These are phyloP conservation scores for Formica exsecta DNA, from an alignment of 1,140 invertebrate genomes.

Conservation along the genomic window DNA sequence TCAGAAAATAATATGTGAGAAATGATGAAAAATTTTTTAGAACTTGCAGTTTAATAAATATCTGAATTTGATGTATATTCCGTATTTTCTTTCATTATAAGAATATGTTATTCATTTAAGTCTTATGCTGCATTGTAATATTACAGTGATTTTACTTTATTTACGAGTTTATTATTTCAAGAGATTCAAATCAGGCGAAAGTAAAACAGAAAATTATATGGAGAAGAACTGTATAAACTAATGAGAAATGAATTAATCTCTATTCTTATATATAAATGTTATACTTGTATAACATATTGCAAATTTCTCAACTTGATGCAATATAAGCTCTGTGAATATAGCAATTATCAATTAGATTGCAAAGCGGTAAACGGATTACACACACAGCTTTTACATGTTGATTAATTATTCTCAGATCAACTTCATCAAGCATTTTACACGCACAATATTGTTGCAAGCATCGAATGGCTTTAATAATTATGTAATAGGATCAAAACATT, in stretches of 20 bases:
- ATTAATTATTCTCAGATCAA: slow-evolving; percentile 31
- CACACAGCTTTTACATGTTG: slow-evolving; percentile 33
- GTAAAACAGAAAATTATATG: slow-evolving; percentile 27
- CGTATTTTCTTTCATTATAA: slow-evolving; percentile 23
- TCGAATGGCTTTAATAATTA: slow-evolving; percentile 24
- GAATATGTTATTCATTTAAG: not conserved
- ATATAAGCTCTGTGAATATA: not conserved
- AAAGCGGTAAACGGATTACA: slow-evolving; percentile 32
- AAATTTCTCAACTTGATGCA: slow-evolving; percentile 19
- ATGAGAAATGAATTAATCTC: slow-evolving; percentile 40
- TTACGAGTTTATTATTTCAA: not conserved
- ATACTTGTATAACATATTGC: slow-evolving; percentile 13
- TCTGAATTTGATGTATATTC: not conserved
- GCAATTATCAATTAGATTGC: slow-evolving; percentile 5
- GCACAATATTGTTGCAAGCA: slow-evolving; percentile 18
- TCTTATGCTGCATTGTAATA: not conserved
- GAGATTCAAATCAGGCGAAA: not conserved
- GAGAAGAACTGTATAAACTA: not conserved
- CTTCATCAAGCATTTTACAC: slow-evolving; percentile 45
- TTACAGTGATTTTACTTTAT: slow-evolving; percentile 10
- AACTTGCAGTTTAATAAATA: slow-evolving; percentile 10
- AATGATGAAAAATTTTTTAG: slow-evolving; percentile 21
- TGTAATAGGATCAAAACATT: slow-evolving; percentile 1
- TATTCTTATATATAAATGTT: not conserved
- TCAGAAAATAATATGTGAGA: not conserved